phyloP scores from a whole-genome alignment of 2,888 invertebrate genomes.

The Hemithea aestivaria region DNA sequence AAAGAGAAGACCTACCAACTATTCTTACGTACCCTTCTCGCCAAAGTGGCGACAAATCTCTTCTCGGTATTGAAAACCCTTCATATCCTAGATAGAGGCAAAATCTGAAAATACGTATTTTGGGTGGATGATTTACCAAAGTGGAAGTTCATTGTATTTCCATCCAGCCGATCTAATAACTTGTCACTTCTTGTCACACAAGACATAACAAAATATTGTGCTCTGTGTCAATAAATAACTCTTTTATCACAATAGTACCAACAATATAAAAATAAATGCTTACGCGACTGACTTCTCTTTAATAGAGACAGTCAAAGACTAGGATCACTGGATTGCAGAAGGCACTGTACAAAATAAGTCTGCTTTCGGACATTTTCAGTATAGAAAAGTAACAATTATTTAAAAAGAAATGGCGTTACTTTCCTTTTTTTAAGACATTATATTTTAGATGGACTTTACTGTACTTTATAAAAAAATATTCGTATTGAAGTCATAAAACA shows the following conservation, averaged over 20 bases:
- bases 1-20: too few relatives aligned
- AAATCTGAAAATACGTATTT: conserved; percentile 6
- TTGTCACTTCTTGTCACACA: conserved; percentile 46
- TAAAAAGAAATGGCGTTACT: neutral
- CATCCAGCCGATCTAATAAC: conserved; percentile 32
- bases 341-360: conserved; percentile 50
- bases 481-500: neutral
- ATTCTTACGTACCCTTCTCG: too few relatives aligned
- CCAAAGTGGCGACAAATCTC: too few relatives aligned
- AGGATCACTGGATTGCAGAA: conserved; percentile 72
- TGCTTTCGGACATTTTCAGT: conserved; percentile 1
- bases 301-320: conserved; percentile 59
- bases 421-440: neutral
- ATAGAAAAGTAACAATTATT: too few relatives aligned
- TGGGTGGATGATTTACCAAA: conserved; percentile 6
- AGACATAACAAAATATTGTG: conserved; percentile 47
- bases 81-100: conserved; percentile 1
- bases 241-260: conserved; percentile 56
- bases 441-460: conserved; percentile 5
- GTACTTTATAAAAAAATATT: neutral
- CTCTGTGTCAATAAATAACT: conserved; percentile 48
- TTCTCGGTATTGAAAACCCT: too few relatives aligned
- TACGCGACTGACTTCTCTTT: conserved; percentile 60
- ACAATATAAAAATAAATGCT: conserved; percentile 78
- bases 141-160: conserved; percentile 33